A percentile compares a stretch with the other conserved stretches of the same genome.
phyloP scores from a whole-genome alignment of 1,140 invertebrate species.

The Drosophila carrolli region DNA sequence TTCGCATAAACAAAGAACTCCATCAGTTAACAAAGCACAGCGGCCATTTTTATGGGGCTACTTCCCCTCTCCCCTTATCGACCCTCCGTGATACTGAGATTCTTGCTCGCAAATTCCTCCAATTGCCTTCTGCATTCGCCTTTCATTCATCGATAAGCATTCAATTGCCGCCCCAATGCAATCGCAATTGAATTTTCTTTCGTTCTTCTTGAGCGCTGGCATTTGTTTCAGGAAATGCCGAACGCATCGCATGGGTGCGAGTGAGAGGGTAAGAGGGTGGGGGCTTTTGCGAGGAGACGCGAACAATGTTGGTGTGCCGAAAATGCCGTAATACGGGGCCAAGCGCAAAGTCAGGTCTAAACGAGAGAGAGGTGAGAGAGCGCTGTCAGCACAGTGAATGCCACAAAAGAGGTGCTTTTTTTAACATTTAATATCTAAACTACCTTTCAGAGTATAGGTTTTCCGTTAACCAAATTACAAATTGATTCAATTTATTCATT shows the following conservation, averaged over 20 bases:
- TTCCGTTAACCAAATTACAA: too few relatives aligned
- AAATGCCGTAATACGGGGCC: constrained; percentile 40
- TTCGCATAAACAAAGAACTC: constrained; percentile 76
- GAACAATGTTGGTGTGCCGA: constrained; percentile 21
- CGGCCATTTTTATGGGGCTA: constrained; percentile 49
- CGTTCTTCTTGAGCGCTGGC: constrained; percentile 34
- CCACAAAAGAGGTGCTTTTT: not conserved
- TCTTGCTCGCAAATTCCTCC: constrained; percentile 56
- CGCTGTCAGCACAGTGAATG: constrained; percentile 12
- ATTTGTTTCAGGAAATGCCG: constrained; percentile 73
- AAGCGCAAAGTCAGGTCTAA: constrained; percentile 42
- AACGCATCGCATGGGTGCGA: constrained; percentile 18
- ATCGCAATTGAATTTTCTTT: constrained; percentile 36
- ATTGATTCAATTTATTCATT: too few relatives aligned
- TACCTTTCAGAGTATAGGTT: too few relatives aligned
- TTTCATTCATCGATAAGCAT: constrained; percentile 72
- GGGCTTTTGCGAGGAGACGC: constrained; percentile 2
- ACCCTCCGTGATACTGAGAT: not conserved
- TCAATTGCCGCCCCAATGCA: constrained; percentile 51
- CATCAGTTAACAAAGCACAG: constrained; percentile 36
- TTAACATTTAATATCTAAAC: too few relatives aligned
- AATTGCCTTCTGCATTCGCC: constrained; percentile 40
- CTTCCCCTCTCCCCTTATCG: not conserved
- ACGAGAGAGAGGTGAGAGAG: constrained; percentile 14
- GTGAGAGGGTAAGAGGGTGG: not conserved